These are phyloP conservation scores for Naso thynnoides DNA, from an alignment of 2,797 vertebrate species.

Conservation along the genomic window DNA sequence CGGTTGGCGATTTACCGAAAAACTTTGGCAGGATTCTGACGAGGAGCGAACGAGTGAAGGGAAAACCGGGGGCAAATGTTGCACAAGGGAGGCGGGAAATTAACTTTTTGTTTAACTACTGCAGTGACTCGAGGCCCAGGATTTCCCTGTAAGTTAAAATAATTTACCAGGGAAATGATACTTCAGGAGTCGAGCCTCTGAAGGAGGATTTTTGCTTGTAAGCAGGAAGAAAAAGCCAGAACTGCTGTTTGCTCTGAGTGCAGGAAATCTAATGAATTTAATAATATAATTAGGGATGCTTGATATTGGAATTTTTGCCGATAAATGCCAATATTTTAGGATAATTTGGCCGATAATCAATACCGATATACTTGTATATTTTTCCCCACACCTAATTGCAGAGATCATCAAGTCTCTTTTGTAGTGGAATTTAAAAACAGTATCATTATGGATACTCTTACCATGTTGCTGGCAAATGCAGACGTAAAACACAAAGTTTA, in stretches of 20 bases:
- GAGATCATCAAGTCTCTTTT: no score
- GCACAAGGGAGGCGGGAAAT: conserved; percentile 28
- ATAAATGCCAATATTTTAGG: no score
- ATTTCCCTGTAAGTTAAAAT: not conserved
- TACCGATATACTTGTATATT: no score
- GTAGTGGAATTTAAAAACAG: no score
- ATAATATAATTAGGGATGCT: no score
- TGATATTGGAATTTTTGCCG: no score
- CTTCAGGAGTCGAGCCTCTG: not conserved
- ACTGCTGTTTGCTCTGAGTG: not conserved
- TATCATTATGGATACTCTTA: no score
- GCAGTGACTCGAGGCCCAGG: conserved; percentile 4
- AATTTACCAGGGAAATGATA: not conserved
- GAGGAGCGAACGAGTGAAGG: not conserved
- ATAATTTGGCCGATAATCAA: no score
- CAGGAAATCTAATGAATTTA: no score
- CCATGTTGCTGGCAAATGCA: no score
- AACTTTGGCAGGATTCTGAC: not conserved
- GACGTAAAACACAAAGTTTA: no score
- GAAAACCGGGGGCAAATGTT: conserved; percentile 11
- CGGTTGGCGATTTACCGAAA: conserved; percentile 7
- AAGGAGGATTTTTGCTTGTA: not conserved
- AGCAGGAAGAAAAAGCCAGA: not conserved
- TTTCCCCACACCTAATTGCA: no score
- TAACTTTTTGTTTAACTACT: conserved; percentile 2